Evolutionary conservation across 1,140 invertebrate species (phyloP).

Genomic region (Papilio helenus): DNA sequence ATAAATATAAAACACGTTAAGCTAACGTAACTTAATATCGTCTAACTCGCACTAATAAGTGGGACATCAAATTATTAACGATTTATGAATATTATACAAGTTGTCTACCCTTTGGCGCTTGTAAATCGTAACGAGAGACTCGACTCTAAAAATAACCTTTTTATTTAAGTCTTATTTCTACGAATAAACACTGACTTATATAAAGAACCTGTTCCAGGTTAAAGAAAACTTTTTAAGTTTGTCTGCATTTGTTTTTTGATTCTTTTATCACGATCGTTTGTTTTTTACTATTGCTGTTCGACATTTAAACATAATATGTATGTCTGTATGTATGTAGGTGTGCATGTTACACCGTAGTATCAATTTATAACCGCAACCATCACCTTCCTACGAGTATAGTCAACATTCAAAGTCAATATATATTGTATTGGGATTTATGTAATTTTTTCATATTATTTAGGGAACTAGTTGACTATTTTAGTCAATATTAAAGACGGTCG

Average conservation of each 20-base stretch:
- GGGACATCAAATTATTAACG: constrained; percentile 42
- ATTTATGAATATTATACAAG: constrained; percentile 31
- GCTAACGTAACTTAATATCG: neutral
- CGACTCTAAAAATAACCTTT: constrained; percentile 42
- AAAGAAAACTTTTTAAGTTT: neutral
- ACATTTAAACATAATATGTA: neutral
- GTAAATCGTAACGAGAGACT: constrained; percentile 47
- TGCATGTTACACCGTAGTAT: constrained; percentile 35
- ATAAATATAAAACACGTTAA: neutral
- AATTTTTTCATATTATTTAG: too few species aligned
- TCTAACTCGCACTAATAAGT: constrained; percentile 1
- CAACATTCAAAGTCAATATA: constrained; percentile 10
- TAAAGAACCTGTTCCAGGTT: neutral
- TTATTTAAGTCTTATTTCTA: neutral
- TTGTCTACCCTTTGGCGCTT: constrained; percentile 35
- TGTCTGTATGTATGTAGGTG: neutral
- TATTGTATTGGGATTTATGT: neutral
- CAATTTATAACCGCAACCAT: constrained; percentile 35
- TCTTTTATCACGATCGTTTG: neutral
- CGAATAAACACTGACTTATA: neutral
- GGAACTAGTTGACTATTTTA: too few species aligned
- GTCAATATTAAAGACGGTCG: too few species aligned
- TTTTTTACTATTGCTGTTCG: constrained; percentile 1
- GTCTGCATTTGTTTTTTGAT: neutral
- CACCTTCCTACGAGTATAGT: constrained; percentile 36